These are phyloP conservation scores for Gallirallus australis DNA, from an alignment of 2,797 vertebrate genomes.

Conservation along the genomic window DNA sequence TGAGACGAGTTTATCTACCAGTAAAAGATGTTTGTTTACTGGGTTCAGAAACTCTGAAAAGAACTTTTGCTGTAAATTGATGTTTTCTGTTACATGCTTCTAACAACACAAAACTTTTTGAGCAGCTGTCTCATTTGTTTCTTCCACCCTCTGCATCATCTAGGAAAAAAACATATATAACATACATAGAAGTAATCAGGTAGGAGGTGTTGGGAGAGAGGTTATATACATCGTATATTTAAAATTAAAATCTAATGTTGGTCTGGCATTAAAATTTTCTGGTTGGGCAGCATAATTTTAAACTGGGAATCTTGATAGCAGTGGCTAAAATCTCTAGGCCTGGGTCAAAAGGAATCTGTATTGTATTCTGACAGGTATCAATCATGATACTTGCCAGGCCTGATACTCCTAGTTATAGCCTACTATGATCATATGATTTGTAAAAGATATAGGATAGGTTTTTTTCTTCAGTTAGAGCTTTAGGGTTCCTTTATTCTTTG, in stretches of 20 bases:
- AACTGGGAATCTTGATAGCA: conserved; percentile 75
- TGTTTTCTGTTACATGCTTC: conserved; percentile 37
- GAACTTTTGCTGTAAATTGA: background rate
- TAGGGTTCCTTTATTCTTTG: conserved; percentile 68
- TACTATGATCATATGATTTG: conserved; percentile 7
- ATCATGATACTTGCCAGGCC: conserved; percentile 72
- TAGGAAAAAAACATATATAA: background rate
- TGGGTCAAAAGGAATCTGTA: conserved; percentile 65
- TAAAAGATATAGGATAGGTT: background rate
- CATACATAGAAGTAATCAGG: background rate
- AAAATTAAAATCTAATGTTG: conserved; percentile 67
- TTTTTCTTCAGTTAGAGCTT: conserved; percentile 44
- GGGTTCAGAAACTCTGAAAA: background rate
- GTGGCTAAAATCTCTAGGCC: conserved; percentile 68
- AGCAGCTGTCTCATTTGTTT: conserved; percentile 28
- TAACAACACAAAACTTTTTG: conserved; percentile 5
- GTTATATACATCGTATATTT: background rate
- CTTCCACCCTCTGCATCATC: background rate
- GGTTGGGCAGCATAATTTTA: conserved; percentile 82
- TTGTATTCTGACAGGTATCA: conserved; percentile 69
- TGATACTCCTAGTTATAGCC: conserved; percentile 36
- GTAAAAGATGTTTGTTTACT: background rate
- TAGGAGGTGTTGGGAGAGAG: background rate
- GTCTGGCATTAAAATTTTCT: conserved; percentile 89
- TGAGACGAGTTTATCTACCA: background rate